These are phyloP conservation scores for Diadromus collaris DNA, from an alignment of 2,888 invertebrate genomes.

Conservation along the genomic window DNA sequence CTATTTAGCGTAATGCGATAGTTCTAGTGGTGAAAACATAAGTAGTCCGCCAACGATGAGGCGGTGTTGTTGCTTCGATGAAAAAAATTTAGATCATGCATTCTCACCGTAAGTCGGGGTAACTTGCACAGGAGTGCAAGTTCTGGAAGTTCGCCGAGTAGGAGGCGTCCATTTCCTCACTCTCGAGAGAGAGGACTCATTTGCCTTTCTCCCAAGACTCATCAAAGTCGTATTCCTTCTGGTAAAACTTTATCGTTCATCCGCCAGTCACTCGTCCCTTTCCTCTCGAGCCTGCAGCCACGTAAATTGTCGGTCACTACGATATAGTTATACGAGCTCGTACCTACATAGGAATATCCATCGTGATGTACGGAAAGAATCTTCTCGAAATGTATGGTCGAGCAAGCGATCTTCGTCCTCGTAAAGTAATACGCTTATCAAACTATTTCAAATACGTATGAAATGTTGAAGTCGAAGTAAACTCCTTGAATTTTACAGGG, in stretches of 20 bases:
- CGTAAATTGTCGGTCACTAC: conserved; percentile 43
- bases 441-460: not conserved
- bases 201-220: conserved; percentile 18
- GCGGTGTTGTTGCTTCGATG: conserved; percentile 1
- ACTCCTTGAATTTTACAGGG: not conserved
- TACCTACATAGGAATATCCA: conserved; percentile 11
- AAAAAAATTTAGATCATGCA: conserved; percentile 22
- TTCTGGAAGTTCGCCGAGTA: conserved; percentile 30
- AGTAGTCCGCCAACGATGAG: not conserved
- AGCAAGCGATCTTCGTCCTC: too few species aligned
- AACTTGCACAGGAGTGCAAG: not conserved
- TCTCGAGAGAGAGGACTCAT: conserved; percentile 9
- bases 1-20: not conserved
- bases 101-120: conserved; percentile 6
- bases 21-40: not conserved
- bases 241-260: conserved; percentile 53
- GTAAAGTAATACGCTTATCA: conserved; percentile 1
- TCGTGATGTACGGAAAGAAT: not conserved
- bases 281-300: conserved; percentile 28
- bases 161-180: conserved; percentile 1
- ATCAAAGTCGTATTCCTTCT: conserved; percentile 49
- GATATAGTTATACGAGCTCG: conserved; percentile 9
- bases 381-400: conserved; percentile 10
- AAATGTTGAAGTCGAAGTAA: not conserved
- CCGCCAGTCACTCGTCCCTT: conserved; percentile 26